Base-by-base conservation (phyloP, 1,140 invertebrate species). In the Hypothenemus hampei region DNA sequence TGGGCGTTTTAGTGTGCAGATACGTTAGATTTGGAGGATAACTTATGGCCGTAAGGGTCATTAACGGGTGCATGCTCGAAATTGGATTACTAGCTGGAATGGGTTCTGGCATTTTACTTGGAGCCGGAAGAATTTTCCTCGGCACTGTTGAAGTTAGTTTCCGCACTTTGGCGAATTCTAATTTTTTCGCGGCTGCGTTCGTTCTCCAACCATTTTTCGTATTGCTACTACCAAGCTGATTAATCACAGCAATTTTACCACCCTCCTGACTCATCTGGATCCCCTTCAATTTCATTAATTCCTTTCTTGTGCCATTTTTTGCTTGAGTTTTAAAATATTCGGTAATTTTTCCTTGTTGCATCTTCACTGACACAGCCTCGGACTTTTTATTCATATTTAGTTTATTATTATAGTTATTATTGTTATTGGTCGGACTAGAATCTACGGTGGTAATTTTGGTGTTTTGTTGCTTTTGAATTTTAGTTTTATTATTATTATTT, bases 261-360 rank as follows among this genome's bases (percentile, higher is more conserved):
- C 22, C 22, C 23, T 37, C 31, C 6, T 50, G 16, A 16, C 59
- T 64, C n/a, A n/a, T n/a, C n/a, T n/a, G n/a, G n/a, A n/a, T n/a
- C n/a, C n/a, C n/a, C 35, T 59, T 60, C 6, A 46, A 36, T 52
- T 68, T 70, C 2, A 54, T 47, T 11, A 49, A n/a, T 24, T 56
- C 49, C 24, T 59, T 55, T 16, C 39, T 50, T n/a, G 56, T 33
- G 31, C 46, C 77, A 62, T 81, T 78, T 69, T 89, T 89, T 69
- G 85, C 83, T 68, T 89, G 85, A 3, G 84, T 80, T 62, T 86
- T 89, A 62, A 88, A 90, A 67, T 86, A 90, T 63, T 88, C 85
- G 1, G 87, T 90, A 62, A 90, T 90, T 63, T 85, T 84, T 3
- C 78, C 80, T 63, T 81, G 62, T 61, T 66, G 67, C 58, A 65